Evolutionary conservation across 2,888 invertebrate species (phyloP).

Genomic region (Erebia palarica): DNA sequence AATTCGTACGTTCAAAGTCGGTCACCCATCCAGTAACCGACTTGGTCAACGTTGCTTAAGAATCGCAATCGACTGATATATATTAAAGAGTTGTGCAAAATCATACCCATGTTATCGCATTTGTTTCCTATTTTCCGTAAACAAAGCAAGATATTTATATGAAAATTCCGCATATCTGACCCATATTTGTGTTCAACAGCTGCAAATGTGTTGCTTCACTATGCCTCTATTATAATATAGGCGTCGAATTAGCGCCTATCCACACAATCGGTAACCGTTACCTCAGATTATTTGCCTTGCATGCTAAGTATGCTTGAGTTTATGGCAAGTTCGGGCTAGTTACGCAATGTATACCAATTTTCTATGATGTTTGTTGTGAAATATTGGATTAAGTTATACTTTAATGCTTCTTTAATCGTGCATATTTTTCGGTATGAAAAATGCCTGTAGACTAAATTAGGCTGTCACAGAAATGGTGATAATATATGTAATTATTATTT

Average conservation of each 20-base stretch:
- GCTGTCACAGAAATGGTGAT: neutral
- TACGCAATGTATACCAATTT: slow-evolving; percentile 52
- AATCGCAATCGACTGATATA: too few relatives aligned
- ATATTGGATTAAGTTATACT: slow-evolving; percentile 21
- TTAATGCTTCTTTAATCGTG: slow-evolving; percentile 3
- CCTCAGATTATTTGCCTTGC: slow-evolving; percentile 55
- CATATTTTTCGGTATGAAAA: neutral
- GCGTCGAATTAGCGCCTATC: slow-evolving; percentile 39
- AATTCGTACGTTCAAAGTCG: too few relatives aligned
- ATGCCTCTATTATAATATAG: slow-evolving; percentile 27
- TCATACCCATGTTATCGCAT: neutral
- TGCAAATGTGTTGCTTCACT: slow-evolving; percentile 25
- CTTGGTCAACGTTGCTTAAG: too few relatives aligned
- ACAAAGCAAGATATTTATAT: neutral
- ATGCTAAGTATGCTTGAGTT: slow-evolving; percentile 59
- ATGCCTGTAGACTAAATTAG: slow-evolving; percentile 7
- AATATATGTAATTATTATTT: too few relatives aligned
- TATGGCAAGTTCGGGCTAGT: slow-evolving; percentile 47
- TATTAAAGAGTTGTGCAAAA: neutral
- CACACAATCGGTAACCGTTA: slow-evolving; percentile 52
- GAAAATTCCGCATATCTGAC: slow-evolving; percentile 28
- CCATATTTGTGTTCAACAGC: slow-evolving; percentile 24
- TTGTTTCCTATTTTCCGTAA: neutral
- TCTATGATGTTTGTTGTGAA: slow-evolving; percentile 43
- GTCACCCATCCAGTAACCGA: neutral